Evolutionary conservation across 2,113 vertebrate genomes (phyloP).

Genomic region (Cebus imitator): DNA sequence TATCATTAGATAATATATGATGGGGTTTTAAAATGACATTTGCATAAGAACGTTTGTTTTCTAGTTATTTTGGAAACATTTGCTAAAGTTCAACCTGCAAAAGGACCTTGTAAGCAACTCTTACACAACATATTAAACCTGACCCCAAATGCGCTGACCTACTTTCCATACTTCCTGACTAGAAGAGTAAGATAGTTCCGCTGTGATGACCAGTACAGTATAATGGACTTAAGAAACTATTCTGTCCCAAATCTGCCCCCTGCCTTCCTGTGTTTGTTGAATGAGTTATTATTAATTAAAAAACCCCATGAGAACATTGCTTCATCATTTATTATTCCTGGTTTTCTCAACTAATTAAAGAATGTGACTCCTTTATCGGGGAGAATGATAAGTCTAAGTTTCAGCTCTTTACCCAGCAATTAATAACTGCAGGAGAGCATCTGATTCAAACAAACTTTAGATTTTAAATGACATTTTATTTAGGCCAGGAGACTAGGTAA

Average conservation of each 20-base stretch:
- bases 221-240: constrained; percentile 26
- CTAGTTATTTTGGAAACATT: not conserved
- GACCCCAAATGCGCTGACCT: not conserved
- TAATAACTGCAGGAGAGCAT: constrained; percentile 23
- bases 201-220: not conserved
- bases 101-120: not conserved
- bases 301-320: not conserved
- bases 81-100: not conserved
- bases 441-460: not conserved
- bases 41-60: not conserved
- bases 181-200: not conserved
- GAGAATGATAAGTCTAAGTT: constrained; percentile 1
- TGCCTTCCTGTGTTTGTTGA: constrained; percentile 1
- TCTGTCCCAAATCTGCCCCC: not conserved
- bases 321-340: constrained; percentile 30
- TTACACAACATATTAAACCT: not conserved
- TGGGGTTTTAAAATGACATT: constrained; percentile 16
- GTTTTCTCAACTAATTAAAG: constrained; percentile 46
- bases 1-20: not conserved
- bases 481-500: not conserved
- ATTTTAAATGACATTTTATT: constrained; percentile 30
- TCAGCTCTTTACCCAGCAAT: constrained; percentile 1
- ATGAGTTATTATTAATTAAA: constrained; percentile 38
- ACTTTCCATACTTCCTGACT: not conserved
- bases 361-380: not conserved